These are phyloP conservation scores for Drosophila nigrodunni DNA, from an alignment of 1,140 invertebrate genomes.

Conservation along the genomic window DNA sequence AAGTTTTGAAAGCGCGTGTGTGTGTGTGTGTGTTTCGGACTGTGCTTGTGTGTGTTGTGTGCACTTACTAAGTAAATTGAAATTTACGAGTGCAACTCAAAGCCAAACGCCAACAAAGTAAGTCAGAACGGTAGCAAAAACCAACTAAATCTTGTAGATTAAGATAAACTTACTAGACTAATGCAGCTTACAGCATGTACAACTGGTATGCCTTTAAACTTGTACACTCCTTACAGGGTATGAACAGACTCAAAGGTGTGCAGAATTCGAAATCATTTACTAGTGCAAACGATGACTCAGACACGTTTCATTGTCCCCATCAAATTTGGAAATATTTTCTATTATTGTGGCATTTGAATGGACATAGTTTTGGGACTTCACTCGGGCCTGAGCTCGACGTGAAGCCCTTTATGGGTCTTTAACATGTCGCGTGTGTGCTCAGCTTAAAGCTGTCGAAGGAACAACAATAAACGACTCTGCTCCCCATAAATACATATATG, in stretches of 20 bases:
- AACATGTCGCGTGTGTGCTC: constrained; percentile 42
- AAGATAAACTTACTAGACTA: background rate
- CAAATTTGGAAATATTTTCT: constrained; percentile 69
- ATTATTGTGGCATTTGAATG: constrained; percentile 30
- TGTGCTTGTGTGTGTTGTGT: constrained; percentile 26
- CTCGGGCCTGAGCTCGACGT: constrained; percentile 17
- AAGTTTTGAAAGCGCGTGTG: background rate
- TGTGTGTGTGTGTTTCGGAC: constrained; percentile 9
- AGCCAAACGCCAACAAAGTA: background rate
- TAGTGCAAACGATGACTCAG: constrained; percentile 33
- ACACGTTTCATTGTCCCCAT: constrained; percentile 42
- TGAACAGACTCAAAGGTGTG: constrained; percentile 52
- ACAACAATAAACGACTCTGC: constrained; percentile 21
- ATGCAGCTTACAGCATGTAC: background rate
- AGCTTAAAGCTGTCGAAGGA: constrained; percentile 22
- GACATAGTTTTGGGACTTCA: constrained; percentile 50
- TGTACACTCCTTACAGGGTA: no score
- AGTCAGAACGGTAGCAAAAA: constrained; percentile 34
- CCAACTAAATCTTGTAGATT: background rate
- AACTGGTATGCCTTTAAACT: no score
- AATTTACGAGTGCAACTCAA: constrained; percentile 57
- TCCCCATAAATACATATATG: background rate
- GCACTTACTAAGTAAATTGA: constrained; percentile 59
- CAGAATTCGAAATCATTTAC: constrained; percentile 16
- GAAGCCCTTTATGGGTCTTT: constrained; percentile 62